Conservation (phyloP, 1,140 invertebrate species). For the Scylla paramamosain region DNA sequence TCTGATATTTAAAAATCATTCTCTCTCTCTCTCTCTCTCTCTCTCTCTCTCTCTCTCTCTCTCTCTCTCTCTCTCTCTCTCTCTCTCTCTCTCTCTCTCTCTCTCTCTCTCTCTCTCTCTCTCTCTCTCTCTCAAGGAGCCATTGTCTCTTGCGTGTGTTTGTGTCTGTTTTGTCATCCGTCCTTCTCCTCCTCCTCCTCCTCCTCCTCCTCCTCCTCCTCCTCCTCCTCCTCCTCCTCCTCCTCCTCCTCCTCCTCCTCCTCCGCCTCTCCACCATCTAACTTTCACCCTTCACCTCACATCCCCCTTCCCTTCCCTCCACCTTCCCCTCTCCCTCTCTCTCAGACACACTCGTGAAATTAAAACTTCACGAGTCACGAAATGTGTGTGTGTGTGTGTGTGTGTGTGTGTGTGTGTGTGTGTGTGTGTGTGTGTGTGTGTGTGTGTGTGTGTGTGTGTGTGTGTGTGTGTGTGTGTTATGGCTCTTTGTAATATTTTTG, state of each 20-base stretch:
- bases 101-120: constrained; percentile 20
- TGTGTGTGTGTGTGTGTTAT: not conserved
- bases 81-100: constrained; percentile 20
- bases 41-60: not conserved
- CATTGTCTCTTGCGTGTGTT: not conserved
- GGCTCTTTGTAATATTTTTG: not conserved
- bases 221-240: not conserved
- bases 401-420: constrained; percentile 10
- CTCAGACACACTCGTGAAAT: not conserved
- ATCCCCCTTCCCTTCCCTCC: not conserved
- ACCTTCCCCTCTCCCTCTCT: not conserved
- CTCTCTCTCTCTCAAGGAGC: not conserved
- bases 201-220: not conserved
- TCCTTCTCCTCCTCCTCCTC: not conserved
- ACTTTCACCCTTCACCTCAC: constrained; percentile 20
- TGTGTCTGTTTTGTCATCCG: not conserved
- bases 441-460: no score
- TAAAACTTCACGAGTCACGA: constrained; percentile 18
- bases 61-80: not conserved
- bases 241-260: constrained; percentile 7
- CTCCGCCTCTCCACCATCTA: not conserved
- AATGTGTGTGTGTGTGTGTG: constrained; percentile 11
- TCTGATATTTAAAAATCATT: no score
- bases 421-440: not conserved
- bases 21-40: not conserved